phyloP scores from a whole-genome alignment of 2,888 invertebrate genomes.

The Taenaris catops region DNA sequence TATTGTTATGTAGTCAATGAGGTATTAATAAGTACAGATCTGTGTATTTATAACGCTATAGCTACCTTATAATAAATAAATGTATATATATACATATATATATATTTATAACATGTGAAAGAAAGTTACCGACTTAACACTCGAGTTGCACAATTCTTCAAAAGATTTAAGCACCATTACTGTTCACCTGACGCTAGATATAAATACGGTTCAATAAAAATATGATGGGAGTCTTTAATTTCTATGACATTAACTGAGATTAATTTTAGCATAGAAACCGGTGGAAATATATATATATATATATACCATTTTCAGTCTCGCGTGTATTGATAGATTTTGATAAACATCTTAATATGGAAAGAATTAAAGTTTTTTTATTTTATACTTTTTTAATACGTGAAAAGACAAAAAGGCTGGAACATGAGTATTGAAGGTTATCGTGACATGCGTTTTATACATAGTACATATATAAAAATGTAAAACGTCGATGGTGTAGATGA shows the following conservation, averaged over 20 bases:
- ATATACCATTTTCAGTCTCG: constrained; percentile 16
- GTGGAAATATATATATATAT: constrained; percentile 14
- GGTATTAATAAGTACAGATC: too few relatives aligned
- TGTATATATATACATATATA: too few relatives aligned
- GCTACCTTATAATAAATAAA: too few relatives aligned
- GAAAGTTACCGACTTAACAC: constrained; percentile 54
- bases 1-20: too few relatives aligned
- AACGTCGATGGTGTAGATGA: constrained; percentile 13
- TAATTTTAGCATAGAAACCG: constrained; percentile 9
- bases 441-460: constrained; percentile 17
- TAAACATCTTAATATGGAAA: constrained; percentile 17
- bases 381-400: constrained; percentile 23
- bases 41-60: too few relatives aligned
- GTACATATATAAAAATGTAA: constrained; percentile 10
- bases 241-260: constrained; percentile 11
- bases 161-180: constrained; percentile 33
- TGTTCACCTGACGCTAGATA: constrained; percentile 26
- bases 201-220: constrained; percentile 22
- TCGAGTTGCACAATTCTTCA: constrained; percentile 55
- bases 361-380: constrained; percentile 17
- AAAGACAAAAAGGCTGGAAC: constrained; percentile 15
- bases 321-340: constrained; percentile 24
- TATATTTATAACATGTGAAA: constrained; percentile 34
- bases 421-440: constrained; percentile 16
- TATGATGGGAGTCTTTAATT: constrained; percentile 18